Percentiles rank a stretch among this genome's conserved stretches.
Conservation (phyloP, 2,113 vertebrate species). For the Varanus komodoensis region DNA sequence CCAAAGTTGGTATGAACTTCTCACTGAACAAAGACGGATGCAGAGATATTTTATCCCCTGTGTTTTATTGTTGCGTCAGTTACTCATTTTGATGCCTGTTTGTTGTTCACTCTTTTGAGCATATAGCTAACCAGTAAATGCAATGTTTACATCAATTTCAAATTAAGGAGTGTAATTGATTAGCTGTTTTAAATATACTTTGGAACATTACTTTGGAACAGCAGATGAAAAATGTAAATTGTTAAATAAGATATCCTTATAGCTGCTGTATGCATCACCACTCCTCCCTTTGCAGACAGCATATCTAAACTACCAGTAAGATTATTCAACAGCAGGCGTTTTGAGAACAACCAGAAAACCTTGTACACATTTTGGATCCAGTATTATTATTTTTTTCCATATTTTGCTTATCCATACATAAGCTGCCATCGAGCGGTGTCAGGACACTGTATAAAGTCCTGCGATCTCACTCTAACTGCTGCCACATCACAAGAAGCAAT, state of each 20-base stretch:
- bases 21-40: not conserved
- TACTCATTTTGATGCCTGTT: not conserved
- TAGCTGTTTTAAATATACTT: not conserved
- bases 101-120: not conserved
- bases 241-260: not conserved
- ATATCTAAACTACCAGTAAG: not conserved
- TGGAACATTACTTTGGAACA: not conserved
- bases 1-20: not conserved
- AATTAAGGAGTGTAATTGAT: not conserved
- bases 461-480: conserved; percentile 37
- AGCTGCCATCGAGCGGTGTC: conserved; percentile 18
- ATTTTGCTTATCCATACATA: conserved; percentile 39
- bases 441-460: conserved; percentile 36
- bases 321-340: not conserved
- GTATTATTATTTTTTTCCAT: conserved; percentile 32
- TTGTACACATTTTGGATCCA: not conserved
- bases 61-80: not conserved
- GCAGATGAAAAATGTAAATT: not conserved
- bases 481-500: conserved; percentile 46
- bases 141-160: not conserved
- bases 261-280: not conserved
- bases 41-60: not conserved
- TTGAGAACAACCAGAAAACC: not conserved
- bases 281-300: not conserved
- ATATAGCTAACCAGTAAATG: not conserved